Percentiles rank a stretch among this genome's conserved stretches.
Conservation (phyloP, 2,113 vertebrate genomes). For the Nanger granti region DNA sequence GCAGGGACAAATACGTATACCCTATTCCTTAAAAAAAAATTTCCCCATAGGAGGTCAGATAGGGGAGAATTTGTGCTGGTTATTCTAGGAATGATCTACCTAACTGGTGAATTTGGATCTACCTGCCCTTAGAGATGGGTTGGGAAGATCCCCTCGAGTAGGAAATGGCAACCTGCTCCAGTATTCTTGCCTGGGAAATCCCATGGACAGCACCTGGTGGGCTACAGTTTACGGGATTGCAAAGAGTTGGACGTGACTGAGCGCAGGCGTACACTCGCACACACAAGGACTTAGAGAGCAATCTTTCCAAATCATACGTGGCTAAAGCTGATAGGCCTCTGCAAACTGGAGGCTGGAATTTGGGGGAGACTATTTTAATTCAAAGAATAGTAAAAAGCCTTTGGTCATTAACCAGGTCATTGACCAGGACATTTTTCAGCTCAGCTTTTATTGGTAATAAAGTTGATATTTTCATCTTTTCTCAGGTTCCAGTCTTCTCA, state of each 20-base stretch:
- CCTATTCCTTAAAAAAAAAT: background rate
- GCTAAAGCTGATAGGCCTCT: background rate
- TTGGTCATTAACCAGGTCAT: background rate
- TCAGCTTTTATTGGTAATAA: background rate
- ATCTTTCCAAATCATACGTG: background rate
- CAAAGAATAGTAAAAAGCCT: background rate
- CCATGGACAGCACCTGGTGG: background rate
- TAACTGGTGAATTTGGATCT: background rate
- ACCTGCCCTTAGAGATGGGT: background rate
- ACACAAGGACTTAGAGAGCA: background rate
- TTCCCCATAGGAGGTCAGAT: background rate
- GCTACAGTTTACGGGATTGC: background rate
- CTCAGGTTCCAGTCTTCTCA: background rate
- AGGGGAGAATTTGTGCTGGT: background rate
- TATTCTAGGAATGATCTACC: background rate
- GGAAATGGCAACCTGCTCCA: background rate
- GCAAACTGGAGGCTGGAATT: background rate
- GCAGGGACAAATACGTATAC: background rate
- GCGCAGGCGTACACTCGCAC: fast-evolving
- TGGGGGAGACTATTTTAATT: background rate
- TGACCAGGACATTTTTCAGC: background rate
- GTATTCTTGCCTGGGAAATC: background rate
- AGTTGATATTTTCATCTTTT: background rate
- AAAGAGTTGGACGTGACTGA: background rate
- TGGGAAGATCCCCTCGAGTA: background rate